A percentile compares a stretch with the other conserved stretches of the same genome.
These are phyloP conservation scores for Leistus spinibarbis DNA, from an alignment of 2,888 invertebrate species.

Conservation along the genomic window DNA sequence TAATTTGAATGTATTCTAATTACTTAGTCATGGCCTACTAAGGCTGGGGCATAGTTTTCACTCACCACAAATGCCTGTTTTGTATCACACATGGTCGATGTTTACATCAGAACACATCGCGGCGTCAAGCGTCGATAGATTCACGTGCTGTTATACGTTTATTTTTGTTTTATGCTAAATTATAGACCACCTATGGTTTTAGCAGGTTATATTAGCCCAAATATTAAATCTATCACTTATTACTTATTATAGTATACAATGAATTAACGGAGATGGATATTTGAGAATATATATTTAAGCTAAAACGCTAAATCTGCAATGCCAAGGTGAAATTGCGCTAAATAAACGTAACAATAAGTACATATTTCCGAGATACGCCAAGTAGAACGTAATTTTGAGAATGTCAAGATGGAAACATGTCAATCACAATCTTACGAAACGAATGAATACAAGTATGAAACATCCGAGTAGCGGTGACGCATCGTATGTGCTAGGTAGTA, in stretches of 20 bases:
- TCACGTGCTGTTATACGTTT: neutral
- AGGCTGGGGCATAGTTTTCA: neutral
- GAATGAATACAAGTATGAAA: neutral
- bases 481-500: neutral
- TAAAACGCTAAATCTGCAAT: too few relatives aligned
- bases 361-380: neutral
- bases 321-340: too few relatives aligned
- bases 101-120: neutral
- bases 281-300: too few relatives aligned
- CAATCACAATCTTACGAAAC: neutral
- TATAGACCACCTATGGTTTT: neutral
- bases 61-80: neutral
- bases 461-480: neutral
- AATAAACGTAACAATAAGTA: too few relatives aligned
- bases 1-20: neutral
- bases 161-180: neutral
- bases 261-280: too few relatives aligned
- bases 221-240: too few relatives aligned
- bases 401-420: neutral
- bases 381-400: neutral
- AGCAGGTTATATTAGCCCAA: neutral
- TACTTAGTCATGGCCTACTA: neutral
- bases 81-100: neutral
- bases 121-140: neutral
- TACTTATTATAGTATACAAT: too few relatives aligned